phyloP scores from a whole-genome alignment of 2,888 invertebrate species.

The Willowsia nigromaculata region DNA sequence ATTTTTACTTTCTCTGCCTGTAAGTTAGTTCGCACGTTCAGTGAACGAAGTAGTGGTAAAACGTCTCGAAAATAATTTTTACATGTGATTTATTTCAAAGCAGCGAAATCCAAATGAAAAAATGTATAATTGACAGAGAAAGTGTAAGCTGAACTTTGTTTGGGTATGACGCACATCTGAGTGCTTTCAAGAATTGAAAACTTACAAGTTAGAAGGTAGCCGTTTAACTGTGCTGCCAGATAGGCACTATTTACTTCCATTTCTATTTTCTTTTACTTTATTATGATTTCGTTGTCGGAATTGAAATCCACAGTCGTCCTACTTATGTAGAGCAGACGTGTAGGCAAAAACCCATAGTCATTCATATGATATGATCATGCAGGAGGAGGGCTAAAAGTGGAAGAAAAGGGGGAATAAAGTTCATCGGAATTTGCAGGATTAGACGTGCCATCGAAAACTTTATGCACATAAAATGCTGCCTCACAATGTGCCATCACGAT shows the following conservation, averaged over 20 bases:
- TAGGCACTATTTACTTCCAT: not conserved
- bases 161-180: not conserved
- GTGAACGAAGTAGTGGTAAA: not conserved
- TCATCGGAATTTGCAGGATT: constrained; percentile 47
- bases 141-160: not conserved
- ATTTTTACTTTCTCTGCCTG: not conserved
- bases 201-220: not conserved
- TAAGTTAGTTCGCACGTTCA: not conserved
- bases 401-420: not conserved
- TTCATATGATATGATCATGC: not conserved
- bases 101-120: not conserved
- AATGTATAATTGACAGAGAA: not conserved
- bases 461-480: constrained; percentile 31
- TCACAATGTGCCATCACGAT: not conserved
- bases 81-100: not conserved
- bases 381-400: not conserved
- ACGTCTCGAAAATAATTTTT: constrained; percentile 36
- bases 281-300: not conserved
- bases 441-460: constrained; percentile 34
- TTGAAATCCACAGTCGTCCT: not conserved
- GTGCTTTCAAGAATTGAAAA: not conserved
- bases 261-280: not conserved
- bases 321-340: not conserved
- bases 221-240: too few relatives aligned
- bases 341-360: not conserved